Percentiles rank a stretch among this genome's conserved stretches.
Conservation (phyloP, 2,113 vertebrate genomes). For the Cranoglanis bouderius region DNA sequence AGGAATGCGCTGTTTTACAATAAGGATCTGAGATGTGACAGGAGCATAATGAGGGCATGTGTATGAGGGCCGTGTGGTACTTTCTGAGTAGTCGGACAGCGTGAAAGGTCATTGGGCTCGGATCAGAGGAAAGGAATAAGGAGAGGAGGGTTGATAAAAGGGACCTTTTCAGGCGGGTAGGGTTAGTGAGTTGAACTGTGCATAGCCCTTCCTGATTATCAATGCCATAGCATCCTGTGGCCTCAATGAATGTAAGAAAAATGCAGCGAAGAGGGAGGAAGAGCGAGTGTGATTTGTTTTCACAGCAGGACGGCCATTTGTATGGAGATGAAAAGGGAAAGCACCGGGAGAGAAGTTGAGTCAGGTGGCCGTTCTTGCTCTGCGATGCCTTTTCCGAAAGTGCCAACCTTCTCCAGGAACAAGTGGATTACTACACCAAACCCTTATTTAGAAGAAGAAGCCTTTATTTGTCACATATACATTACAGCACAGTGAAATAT, state of each 20-base stretch:
- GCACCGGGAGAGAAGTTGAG: constrained; percentile 39
- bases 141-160: constrained; percentile 12
- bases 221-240: constrained; percentile 20
- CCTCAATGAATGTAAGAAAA: constrained; percentile 13
- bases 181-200: constrained; percentile 49
- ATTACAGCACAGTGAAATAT: too few relatives aligned
- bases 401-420: constrained; percentile 13
- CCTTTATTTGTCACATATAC: too few relatives aligned
- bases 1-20: constrained; percentile 3
- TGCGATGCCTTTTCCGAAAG: constrained; percentile 7
- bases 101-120: constrained; percentile 20
- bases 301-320: constrained; percentile 46
- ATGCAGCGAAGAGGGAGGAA: constrained; percentile 24
- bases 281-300: constrained; percentile 57
- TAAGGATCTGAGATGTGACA: constrained; percentile 1
- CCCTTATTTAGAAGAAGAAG: too few relatives aligned
- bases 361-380: constrained; percentile 36
- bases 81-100: background rate
- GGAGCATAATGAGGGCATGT: constrained; percentile 31
- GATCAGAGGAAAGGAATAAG: background rate
- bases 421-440: background rate
- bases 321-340: constrained; percentile 54
- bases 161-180: constrained; percentile 1
- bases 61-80: background rate
- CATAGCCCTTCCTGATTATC: constrained; percentile 42